These are phyloP conservation scores for Hybognathus amarus DNA, from an alignment of 2,797 vertebrate species.

Conservation along the genomic window DNA sequence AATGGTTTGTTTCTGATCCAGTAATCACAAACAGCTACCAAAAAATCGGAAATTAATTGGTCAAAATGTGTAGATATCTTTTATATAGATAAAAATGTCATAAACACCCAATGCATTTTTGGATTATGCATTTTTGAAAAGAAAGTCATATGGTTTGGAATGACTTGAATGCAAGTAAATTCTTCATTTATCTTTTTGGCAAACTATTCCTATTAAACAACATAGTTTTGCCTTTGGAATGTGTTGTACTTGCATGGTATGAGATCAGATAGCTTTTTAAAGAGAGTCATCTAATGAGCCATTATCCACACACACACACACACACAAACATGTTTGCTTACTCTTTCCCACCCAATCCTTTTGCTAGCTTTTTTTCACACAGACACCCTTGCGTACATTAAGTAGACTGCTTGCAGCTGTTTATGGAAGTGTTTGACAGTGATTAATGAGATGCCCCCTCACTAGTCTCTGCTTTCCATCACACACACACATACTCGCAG, in stretches of 20 bases:
- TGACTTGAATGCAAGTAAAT: not conserved
- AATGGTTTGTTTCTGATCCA: not conserved
- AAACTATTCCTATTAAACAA: not conserved
- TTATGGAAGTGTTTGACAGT: slow-evolving; percentile 77
- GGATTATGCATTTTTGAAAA: not conserved
- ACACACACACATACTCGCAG: slow-evolving; percentile 53
- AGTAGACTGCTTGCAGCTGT: slow-evolving; percentile 81
- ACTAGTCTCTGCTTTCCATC: slow-evolving; percentile 79
- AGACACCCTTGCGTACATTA: slow-evolving; percentile 68
- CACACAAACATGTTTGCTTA: not conserved
- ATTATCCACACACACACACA: slow-evolving; percentile 12
- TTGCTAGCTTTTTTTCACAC: slow-evolving; percentile 17
- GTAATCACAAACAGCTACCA: not conserved
- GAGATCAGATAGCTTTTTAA: slow-evolving; percentile 23
- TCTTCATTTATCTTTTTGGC: not conserved
- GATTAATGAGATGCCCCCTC: slow-evolving; percentile 77
- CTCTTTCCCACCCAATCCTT: not conserved
- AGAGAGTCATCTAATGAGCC: slow-evolving; percentile 12
- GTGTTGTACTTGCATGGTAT: slow-evolving; percentile 30
- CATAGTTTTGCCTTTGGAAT: slow-evolving; percentile 38
- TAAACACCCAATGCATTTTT: not conserved
- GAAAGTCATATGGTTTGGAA: not conserved
- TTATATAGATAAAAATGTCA: not conserved
- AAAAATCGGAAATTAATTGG: not conserved
- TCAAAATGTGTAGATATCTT: not conserved